Evolutionary conservation across 2,888 invertebrate genomes (phyloP).

Genomic region (Xestia sexstrigata): DNA sequence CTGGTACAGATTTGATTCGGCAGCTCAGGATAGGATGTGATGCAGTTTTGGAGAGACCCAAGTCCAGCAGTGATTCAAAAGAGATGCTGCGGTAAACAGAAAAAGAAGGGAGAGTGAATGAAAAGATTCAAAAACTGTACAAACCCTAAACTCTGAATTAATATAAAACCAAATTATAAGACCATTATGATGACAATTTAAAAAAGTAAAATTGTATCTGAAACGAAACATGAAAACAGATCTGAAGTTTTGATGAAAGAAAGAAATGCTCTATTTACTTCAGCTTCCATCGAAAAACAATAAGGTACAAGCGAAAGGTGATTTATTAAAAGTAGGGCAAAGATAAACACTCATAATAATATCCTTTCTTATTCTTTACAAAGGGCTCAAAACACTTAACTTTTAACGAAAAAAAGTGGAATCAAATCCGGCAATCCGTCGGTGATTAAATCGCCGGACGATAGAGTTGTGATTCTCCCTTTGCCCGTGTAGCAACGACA

Average conservation of each 20-base stretch:
- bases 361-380: constrained; percentile 17
- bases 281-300: constrained; percentile 4
- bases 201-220: background rate
- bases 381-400: constrained; percentile 21
- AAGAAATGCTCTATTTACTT: background rate
- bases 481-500: constrained; percentile 77
- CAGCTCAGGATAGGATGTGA: background rate
- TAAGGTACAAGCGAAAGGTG: background rate
- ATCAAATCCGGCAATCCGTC: constrained; percentile 59
- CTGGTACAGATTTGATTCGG: background rate
- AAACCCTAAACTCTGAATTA: background rate
- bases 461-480: constrained; percentile 62
- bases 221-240: background rate
- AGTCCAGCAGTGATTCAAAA: background rate
- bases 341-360: constrained; percentile 17
- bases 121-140: background rate
- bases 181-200: background rate
- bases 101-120: background rate
- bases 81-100: background rate
- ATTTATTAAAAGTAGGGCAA: constrained; percentile 13
- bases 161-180: background rate
- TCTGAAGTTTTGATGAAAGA: background rate
- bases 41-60: background rate
- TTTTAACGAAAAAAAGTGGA: constrained; percentile 46
- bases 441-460: constrained; percentile 54